phyloP scores from a whole-genome alignment of 2,113 vertebrate genomes.

The Pavo muticus region DNA sequence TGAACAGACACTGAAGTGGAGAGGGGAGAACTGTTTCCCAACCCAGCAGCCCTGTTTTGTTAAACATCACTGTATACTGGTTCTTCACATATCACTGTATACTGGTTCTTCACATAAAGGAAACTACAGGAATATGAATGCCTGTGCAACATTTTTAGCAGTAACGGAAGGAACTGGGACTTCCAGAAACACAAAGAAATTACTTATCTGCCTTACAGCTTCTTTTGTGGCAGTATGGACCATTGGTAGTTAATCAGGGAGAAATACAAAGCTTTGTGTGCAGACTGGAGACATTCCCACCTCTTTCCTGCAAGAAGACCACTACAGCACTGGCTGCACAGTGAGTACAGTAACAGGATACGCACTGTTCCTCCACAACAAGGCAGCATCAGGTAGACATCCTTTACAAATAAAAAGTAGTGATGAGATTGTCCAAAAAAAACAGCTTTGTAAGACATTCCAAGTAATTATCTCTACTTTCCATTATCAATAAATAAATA shows the following conservation, averaged over 20 bases:
- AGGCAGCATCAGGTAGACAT: background rate
- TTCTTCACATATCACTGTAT: background rate
- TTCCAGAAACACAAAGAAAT: background rate
- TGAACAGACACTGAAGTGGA: fast-evolving
- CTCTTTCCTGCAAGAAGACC: background rate
- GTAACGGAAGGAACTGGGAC: background rate
- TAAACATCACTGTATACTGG: background rate
- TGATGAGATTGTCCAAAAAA: background rate
- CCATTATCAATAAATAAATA: background rate
- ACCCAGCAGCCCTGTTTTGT: background rate
- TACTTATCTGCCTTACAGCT: background rate
- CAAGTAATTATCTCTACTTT: background rate
- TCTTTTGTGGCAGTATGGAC: background rate
- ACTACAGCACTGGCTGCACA: background rate
- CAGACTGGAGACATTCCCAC: background rate
- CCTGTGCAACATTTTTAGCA: background rate
- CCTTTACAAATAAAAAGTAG: background rate
- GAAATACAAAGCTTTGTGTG: background rate
- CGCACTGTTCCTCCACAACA: background rate
- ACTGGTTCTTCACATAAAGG: background rate
- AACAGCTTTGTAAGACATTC: background rate
- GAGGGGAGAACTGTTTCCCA: background rate
- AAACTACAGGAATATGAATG: background rate
- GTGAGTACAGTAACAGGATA: fast-evolving
- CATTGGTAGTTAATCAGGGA: background rate